phyloP scores from a whole-genome alignment of 1,140 invertebrate species.

The Chlorops oryzae region DNA sequence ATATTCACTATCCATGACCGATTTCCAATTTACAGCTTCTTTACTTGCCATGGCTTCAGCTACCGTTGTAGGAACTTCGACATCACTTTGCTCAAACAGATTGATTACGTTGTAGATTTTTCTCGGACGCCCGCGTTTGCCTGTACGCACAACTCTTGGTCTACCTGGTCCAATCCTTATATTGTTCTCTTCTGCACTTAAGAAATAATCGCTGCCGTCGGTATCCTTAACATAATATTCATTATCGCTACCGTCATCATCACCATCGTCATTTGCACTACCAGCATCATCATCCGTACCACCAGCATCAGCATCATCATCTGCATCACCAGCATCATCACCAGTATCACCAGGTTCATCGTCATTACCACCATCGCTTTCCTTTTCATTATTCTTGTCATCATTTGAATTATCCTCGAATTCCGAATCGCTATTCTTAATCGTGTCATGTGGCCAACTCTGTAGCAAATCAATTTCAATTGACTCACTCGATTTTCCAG shows the following conservation, averaged over 20 bases:
- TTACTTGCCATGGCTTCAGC: neutral
- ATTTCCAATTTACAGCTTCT: neutral
- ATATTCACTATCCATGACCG: neutral
- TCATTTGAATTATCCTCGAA: neutral
- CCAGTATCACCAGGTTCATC: no score
- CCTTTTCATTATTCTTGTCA: neutral
- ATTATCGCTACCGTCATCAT: neutral
- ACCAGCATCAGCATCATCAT: neutral
- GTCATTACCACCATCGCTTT: neutral
- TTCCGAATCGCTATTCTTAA: neutral
- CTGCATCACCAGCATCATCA: no score
- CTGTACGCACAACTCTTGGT: no score
- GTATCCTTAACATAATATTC: neutral
- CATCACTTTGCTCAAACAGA: neutral
- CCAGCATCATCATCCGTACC: neutral
- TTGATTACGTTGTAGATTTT: neutral
- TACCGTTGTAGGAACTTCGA: neutral
- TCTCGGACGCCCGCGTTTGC: no score
- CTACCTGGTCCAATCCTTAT: neutral
- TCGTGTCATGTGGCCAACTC: neutral
- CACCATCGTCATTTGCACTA: neutral
- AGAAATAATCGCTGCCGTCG: no score
- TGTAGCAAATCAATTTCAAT: neutral
- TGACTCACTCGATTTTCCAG: no score
- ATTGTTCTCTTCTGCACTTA: neutral